phyloP scores from a whole-genome alignment of 2,797 vertebrate genomes.

The Siniperca undulata region DNA sequence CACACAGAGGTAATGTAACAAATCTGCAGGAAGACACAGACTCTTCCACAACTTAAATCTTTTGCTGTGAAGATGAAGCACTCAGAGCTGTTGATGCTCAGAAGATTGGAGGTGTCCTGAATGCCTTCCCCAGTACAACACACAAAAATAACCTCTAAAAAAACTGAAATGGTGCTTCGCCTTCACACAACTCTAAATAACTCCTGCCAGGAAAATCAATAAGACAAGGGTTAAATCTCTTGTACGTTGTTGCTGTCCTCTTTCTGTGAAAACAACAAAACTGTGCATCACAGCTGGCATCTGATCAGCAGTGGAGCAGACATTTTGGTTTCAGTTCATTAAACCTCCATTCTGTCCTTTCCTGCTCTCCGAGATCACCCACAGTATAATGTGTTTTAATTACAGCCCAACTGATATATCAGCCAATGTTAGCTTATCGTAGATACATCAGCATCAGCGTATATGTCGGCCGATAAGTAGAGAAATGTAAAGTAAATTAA shows the following conservation, averaged over 20 bases:
- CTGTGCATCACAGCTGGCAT: neutral
- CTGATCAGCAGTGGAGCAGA: neutral
- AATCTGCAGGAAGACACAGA: slow-evolving; percentile 35
- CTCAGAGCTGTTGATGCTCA: slow-evolving; percentile 12
- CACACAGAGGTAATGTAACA: slow-evolving; percentile 33
- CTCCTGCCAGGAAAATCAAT: neutral
- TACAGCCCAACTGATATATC: neutral
- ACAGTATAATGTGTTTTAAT: neutral
- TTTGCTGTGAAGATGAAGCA: slow-evolving; percentile 7
- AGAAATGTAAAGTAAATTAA: no score
- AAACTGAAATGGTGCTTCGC: neutral
- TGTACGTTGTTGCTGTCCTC: neutral
- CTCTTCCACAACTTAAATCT: slow-evolving; percentile 21
- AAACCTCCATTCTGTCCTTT: neutral
- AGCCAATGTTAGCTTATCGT: neutral
- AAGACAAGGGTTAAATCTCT: neutral
- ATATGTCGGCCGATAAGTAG: neutral
- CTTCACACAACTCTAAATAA: neutral
- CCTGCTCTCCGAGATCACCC: neutral
- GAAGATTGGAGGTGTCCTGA: slow-evolving; percentile 7
- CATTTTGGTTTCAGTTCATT: neutral
- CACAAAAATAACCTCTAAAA: neutral
- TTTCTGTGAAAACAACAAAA: neutral
- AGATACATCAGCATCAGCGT: neutral
- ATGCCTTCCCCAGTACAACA: neutral